These are phyloP conservation scores for Solenopsis fugax DNA, from an alignment of 1,140 invertebrate genomes.

Conservation along the genomic window DNA sequence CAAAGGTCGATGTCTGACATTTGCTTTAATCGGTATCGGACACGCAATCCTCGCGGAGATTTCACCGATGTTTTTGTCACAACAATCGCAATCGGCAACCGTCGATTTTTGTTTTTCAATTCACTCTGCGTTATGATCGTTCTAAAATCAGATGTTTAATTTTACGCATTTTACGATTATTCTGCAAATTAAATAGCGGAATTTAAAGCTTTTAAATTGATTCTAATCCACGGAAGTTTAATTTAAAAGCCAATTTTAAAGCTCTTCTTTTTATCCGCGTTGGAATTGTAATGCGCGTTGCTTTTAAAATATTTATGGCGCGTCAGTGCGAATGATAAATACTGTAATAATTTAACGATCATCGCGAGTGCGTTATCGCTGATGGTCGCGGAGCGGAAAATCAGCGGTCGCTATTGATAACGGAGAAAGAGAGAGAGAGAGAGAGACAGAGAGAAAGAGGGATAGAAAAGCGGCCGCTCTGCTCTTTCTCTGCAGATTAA, in stretches of 20 bases:
- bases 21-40: background rate
- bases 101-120: background rate
- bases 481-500: slow-evolving; percentile 73
- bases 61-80: background rate
- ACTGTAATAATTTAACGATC: slow-evolving; percentile 27
- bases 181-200: background rate
- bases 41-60: background rate
- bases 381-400: slow-evolving; percentile 41
- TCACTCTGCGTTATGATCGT: too few species aligned
- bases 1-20: background rate
- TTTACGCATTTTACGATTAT: background rate
- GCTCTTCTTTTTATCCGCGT: background rate
- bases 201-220: background rate
- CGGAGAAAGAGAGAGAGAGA: slow-evolving; percentile 32
- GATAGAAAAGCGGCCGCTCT: slow-evolving; percentile 37
- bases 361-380: background rate
- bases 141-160: background rate
- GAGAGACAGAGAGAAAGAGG: slow-evolving; percentile 7
- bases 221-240: background rate
- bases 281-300: background rate
- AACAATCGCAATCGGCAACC: background rate
- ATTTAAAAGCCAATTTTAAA: slow-evolving; percentile 5
- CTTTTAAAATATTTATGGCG: slow-evolving; percentile 13
- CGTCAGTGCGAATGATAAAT: slow-evolving; percentile 15
- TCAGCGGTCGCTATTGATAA: slow-evolving; percentile 69